phyloP scores from a whole-genome alignment of 2,888 invertebrate species.

The Spodoptera littoralis region DNA sequence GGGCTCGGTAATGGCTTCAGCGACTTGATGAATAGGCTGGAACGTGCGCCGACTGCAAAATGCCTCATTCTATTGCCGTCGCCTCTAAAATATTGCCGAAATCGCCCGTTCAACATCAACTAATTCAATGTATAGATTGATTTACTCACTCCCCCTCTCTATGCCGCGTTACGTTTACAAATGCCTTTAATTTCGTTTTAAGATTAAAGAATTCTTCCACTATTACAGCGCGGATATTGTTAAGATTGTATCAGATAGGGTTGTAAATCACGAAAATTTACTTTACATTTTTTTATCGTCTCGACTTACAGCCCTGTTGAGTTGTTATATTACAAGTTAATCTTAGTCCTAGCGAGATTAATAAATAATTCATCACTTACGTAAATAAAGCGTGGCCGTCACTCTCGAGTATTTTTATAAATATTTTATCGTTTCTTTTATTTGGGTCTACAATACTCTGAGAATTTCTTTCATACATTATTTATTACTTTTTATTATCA shows the following conservation, averaged over 20 bases:
- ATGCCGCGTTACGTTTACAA: conserved; percentile 70
- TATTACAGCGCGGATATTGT: conserved; percentile 63
- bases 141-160: conserved; percentile 71
- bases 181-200: conserved; percentile 80
- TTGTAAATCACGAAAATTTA: conserved; percentile 58
- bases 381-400: conserved; percentile 23
- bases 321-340: conserved; percentile 46
- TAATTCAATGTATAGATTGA: conserved; percentile 86
- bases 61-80: conserved; percentile 79
- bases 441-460: conserved; percentile 16
- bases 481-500: conserved; percentile 30
- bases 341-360: conserved; percentile 28
- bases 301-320: conserved; percentile 50
- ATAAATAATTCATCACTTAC: conserved; percentile 41
- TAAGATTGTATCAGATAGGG: conserved; percentile 60
- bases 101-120: conserved; percentile 83
- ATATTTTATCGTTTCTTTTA: conserved; percentile 23
- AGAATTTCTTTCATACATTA: conserved; percentile 22
- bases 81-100: conserved; percentile 83
- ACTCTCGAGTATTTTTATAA: conserved; percentile 8
- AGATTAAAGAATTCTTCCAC: conserved; percentile 69
- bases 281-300: conserved; percentile 37
- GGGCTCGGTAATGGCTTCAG: conserved; percentile 80
- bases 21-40: conserved; percentile 84
- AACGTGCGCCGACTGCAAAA: conserved; percentile 83